These are phyloP conservation scores for Kobus ellipsiprymnus DNA, from an alignment of 2,113 vertebrate species.

Conservation along the genomic window DNA sequence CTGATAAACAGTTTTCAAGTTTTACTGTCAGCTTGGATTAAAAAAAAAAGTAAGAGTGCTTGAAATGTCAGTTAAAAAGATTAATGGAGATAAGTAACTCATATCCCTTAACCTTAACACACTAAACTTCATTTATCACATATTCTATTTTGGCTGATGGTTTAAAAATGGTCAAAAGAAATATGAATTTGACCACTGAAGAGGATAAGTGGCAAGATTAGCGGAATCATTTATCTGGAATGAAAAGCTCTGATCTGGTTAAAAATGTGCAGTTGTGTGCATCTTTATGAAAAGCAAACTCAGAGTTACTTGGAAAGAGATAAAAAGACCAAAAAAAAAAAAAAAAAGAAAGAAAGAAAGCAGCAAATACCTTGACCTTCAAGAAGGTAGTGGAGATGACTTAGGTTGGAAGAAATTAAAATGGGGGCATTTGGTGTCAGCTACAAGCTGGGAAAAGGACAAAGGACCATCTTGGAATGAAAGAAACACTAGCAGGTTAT, in stretches of 20 bases:
- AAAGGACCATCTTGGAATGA: too few species aligned
- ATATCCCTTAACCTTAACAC: neutral
- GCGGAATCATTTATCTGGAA: neutral
- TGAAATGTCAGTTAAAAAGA: slow-evolving; percentile 32
- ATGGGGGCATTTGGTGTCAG: neutral
- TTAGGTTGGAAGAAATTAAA: neutral
- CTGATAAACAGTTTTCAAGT: slow-evolving; percentile 33
- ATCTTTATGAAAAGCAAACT: neutral
- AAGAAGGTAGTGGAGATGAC: neutral
- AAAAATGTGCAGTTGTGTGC: neutral
- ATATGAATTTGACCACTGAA: neutral
- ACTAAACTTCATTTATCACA: neutral
- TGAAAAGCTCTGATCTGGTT: neutral
- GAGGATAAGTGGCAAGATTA: neutral
- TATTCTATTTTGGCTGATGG: neutral
- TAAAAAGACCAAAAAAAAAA: neutral
- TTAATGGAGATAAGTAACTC: neutral
- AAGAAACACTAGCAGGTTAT: too few species aligned
- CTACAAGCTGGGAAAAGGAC: neutral
- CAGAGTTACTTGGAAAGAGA: neutral
- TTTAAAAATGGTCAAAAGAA: neutral
- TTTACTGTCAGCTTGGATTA: neutral
- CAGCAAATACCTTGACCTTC: neutral
- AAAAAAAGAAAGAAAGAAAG: neutral
- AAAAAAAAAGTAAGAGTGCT: slow-evolving; percentile 14